Conservation (phyloP, 2,113 vertebrate species). For the Lasiurus cinereus region DNA sequence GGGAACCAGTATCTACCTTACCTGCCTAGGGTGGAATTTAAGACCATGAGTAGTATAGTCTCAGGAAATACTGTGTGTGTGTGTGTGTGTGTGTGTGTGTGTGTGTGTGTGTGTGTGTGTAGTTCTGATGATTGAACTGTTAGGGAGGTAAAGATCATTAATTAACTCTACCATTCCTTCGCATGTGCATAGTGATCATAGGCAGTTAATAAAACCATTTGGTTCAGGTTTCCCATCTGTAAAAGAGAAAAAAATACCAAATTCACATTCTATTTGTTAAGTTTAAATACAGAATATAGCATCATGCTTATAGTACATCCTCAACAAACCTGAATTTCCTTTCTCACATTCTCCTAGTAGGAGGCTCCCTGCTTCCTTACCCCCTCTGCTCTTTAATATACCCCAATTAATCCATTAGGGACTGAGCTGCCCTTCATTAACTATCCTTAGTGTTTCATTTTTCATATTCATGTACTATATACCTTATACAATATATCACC, state of each 20-base stretch:
- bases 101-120: not conserved
- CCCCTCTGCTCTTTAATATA: not conserved
- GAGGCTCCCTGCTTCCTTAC: not conserved
- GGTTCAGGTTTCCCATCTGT: not conserved
- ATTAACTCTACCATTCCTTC: not conserved
- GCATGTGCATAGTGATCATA: not conserved
- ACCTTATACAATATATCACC: conserved; percentile 46
- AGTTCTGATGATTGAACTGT: not conserved
- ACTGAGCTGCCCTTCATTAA: not conserved
- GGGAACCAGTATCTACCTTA: not conserved
- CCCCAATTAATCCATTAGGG: not conserved
- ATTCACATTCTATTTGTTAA: not conserved
- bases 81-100: not conserved
- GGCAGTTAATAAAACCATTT: not conserved
- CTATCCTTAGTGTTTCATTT: not conserved
- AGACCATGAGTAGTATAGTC: not conserved
- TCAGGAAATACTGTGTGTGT: not conserved
- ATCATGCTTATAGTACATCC: not conserved
- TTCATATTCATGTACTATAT: not conserved
- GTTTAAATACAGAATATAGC: not conserved
- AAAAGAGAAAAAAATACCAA: not conserved
- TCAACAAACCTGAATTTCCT: not conserved
- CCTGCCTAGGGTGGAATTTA: not conserved
- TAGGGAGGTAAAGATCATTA: not conserved
- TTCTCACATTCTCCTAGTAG: not conserved